A percentile compares a stretch with the other conserved stretches of the same genome.
Conservation (phyloP, 1,140 invertebrate genomes). For the Drosophila chauvacae region DNA sequence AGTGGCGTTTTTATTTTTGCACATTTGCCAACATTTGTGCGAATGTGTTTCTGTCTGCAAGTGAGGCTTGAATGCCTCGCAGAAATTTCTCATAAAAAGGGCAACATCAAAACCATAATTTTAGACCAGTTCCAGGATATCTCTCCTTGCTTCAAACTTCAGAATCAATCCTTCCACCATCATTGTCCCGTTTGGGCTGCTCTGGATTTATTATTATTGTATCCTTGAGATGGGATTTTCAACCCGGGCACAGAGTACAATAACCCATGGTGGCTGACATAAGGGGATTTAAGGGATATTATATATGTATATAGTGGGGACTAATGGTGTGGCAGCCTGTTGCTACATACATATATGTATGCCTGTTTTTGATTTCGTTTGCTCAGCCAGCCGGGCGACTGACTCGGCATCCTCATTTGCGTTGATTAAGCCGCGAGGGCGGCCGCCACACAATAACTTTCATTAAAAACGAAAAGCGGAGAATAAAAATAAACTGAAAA, state of each 20-base stretch:
- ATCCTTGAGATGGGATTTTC: conserved; percentile 59
- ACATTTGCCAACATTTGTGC: conserved; percentile 27
- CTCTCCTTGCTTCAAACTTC: neutral
- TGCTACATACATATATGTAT: conserved; percentile 37
- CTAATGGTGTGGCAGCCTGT: conserved; percentile 50
- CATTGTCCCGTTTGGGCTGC: conserved; percentile 1
- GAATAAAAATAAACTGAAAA: conserved; percentile 48
- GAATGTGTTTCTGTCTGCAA: conserved; percentile 3
- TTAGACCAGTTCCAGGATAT: neutral
- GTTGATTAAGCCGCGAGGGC: conserved; percentile 64
- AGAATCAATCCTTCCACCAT: neutral
- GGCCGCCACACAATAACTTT: conserved; percentile 62
- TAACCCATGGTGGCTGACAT: conserved; percentile 43
- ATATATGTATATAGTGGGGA: neutral
- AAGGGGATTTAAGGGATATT: neutral
- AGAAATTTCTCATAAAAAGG: conserved; percentile 59
- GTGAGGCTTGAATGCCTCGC: conserved; percentile 40
- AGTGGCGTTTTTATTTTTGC: conserved; percentile 36
- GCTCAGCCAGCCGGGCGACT: conserved; percentile 9
- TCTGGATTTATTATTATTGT: conserved; percentile 42
- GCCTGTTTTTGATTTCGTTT: conserved; percentile 9
- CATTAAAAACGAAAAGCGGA: conserved; percentile 52
- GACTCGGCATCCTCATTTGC: conserved; percentile 61
- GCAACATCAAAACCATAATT: conserved; percentile 13
- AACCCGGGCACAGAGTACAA: conserved; percentile 56